Base-by-base conservation (phyloP, 2,797 vertebrate genomes). In the Carapus acus region DNA sequence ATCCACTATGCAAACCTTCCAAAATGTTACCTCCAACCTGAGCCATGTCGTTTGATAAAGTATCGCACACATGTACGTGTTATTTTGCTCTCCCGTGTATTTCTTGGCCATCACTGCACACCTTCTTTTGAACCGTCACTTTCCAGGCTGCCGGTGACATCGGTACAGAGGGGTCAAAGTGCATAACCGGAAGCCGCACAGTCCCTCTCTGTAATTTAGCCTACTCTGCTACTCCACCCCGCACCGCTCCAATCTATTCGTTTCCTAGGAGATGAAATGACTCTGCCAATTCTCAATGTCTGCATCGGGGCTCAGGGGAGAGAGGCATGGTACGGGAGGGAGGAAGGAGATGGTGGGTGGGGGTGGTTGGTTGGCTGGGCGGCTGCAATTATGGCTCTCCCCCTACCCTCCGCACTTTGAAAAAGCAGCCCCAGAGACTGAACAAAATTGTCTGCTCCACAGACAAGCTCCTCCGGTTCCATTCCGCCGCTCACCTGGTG, bases 181-280 rank as follows among this genome's bases (percentile, higher is more conserved):
- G 43, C 63, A 49, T 62, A 41, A 52, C 40, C 24, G 17, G 60
- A 65, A 58, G 64, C 59, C 39, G 23, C 49, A 31, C 59, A 2
- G 54, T 7, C 57, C 67, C 62, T 67, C 67, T 77, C 67, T 74
- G 72, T 83, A 79, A 83, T 88, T 86, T 80, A 74, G 65, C 80
- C 46, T 60, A 45, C 71, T 54, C 64, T 66, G 62, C 62, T 71
- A 69, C 64, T 74, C 73, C 70, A 31, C 64, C 76, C 76, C 69
- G 56, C 64, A 43, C 65, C 77, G 73, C 74, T 72, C 60, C 76
- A 70, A 77, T 86, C 72, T 80, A 65, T 76, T 81, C 36, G 15
- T 83, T 84, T 85, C 81, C 78, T 73, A 70, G 14, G 42, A 83
- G 81, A 84, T 82, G 65, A 87, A 85, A 81, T 84, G 81, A 85